phyloP scores from a whole-genome alignment of 1,140 invertebrate genomes.

The Brachionus rubens region DNA sequence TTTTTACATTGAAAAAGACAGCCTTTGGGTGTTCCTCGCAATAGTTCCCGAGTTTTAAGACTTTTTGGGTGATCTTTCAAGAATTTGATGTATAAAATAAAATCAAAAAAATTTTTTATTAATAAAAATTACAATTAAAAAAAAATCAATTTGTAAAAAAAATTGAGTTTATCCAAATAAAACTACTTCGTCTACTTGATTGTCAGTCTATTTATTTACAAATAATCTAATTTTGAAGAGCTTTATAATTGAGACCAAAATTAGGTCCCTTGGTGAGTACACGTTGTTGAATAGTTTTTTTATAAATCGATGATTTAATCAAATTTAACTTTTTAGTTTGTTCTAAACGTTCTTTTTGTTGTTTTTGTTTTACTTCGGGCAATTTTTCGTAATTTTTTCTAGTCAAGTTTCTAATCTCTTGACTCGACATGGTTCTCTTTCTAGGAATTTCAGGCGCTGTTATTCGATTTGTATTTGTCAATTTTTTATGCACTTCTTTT shows the following conservation, averaged over 20 bases:
- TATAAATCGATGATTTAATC: constrained; percentile 33
- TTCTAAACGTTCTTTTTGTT: constrained; percentile 10
- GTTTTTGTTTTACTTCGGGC: constrained; percentile 39
- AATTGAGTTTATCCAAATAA: no score
- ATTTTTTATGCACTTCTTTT: constrained; percentile 4
- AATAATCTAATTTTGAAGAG: constrained; percentile 3
- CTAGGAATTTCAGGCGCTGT: neutral
- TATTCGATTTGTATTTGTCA: neutral
- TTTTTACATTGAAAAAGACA: no score
- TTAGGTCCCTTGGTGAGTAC: constrained; percentile 34
- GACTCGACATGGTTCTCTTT: constrained; percentile 3
- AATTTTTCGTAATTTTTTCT: constrained; percentile 42
- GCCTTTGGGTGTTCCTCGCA: no score
- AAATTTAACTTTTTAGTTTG: constrained; percentile 19
- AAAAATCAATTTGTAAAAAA: no score
- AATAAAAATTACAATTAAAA: no score
- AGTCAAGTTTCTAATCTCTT: constrained; percentile 38
- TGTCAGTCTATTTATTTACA: no score
- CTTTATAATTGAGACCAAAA: constrained; percentile 43
- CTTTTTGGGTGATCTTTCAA: no score
- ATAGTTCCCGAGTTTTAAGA: no score
- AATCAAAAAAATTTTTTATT: no score
- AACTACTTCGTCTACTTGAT: no score
- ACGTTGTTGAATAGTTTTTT: constrained; percentile 42
- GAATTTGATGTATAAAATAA: no score